Evolutionary conservation across 2,888 invertebrate genomes (phyloP), one percentile per base, ranked within the genome.

Genomic region (Megaustenia siamemsis): DNA sequence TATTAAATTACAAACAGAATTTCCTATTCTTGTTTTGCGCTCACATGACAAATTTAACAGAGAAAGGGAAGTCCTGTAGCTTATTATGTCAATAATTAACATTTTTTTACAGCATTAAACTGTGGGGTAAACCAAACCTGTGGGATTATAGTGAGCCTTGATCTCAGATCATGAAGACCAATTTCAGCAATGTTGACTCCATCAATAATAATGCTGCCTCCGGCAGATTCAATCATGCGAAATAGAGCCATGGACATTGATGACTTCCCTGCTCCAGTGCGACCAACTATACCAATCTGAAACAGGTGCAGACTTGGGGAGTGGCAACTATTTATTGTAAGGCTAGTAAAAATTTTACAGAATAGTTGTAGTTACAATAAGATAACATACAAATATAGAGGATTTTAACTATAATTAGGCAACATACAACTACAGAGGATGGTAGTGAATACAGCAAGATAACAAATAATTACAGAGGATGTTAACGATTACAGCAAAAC

Each of bases 231-330:
- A 43, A 92, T 88, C 63, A 93, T 89, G 38, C 93, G 90, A 86
- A 93, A 93, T 84, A 93, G 78, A 5, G 90, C 89, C 80, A 93
- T 86, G 3, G 92, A 90, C 77, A 93, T 86, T 18, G 93, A 92
- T 1, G 93, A 93, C 86, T 93, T 93, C 1, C 93, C 93, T 0
- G 93, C 92, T 12, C 93, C 93, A 1, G 93, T 93, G 6, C 93
- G 87, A 8, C 93, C 93, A 0, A 92, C 92, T 28, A 93, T 90
- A 43, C 93, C 93, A 68, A 93, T 87, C 93, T 93, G 83, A 15
- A 84, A 80, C 12, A 45, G 10, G 6, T 21, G n/a, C 43, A 71
- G 21, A 24, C 43, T 40, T 43, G 8, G 35, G 53, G n/a, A n/a
- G n/a, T n/a, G n/a, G n/a, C 24, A 18, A 53, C 53, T 21, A 15